Base-by-base conservation (phyloP, 2,113 vertebrate genomes). In the Furnarius figulus region DNA sequence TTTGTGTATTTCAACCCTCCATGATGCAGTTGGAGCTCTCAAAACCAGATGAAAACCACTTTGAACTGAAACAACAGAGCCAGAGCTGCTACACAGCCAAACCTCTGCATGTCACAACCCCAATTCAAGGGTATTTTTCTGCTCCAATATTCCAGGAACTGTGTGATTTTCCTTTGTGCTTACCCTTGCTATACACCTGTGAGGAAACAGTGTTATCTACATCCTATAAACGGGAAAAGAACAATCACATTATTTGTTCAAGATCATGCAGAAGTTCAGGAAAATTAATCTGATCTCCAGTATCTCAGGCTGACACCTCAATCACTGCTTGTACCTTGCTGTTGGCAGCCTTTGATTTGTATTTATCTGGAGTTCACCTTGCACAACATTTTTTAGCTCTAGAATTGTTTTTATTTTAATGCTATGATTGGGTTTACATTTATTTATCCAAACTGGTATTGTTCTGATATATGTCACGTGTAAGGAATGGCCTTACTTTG, bases 241-340 rank as follows among this genome's bases (percentile, higher is more conserved):
- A 58, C 76, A 86, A 93, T 77, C 61, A 19, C 55, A 10, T 63
- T 79, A 59, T 91, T 94, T 91, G 82, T 20, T 71, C 55, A 67
- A 80, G 95, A 74, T 83, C 74, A 30, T 8, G 5, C 35, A 31
- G n/a, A 75, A 94, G 63, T 70, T 14, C n/a, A 70, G 82, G 35
- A 47, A 92, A 17, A 42, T 8, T 33, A 67, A 59, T 50, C 49
- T 88, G 19, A 89, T 88, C 87, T 89, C 42, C 66, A 23, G 0
- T 33, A 25, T 83, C 87, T 63, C 52, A 24, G 74, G 61, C 61
- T 85, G 19, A 58, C 50, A 19, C 72, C 70, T 85, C 16, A 31
- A 33, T 73, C 55, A 23, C 67, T 25, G 55, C 10, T 76, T 65
- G 71, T 47, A 11, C 63, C 83, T 55, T 23, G 42, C 33, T 90